Percentiles rank a stretch among this genome's conserved stretches.
Evolutionary conservation across 2,797 vertebrate genomes (phyloP).

Genomic region (Rhadinocentrus ornatus): DNA sequence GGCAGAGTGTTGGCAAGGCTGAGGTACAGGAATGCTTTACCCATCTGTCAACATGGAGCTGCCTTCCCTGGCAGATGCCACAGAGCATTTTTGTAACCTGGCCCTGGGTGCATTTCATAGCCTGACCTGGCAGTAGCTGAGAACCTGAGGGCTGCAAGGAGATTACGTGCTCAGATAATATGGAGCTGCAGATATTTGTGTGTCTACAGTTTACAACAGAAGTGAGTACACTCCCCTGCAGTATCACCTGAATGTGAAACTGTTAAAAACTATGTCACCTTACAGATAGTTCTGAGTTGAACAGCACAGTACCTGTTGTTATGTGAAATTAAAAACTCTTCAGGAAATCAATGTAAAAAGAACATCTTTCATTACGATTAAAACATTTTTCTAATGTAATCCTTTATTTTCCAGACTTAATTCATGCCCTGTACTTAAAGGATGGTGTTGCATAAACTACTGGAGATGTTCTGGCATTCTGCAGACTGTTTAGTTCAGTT

Average conservation of each 20-base stretch:
- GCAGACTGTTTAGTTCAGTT: not conserved
- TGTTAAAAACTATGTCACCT: not conserved
- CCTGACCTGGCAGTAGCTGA: conserved; percentile 65
- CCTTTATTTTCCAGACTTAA: not conserved
- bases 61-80: conserved; percentile 80
- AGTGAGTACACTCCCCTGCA: conserved; percentile 1
- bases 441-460: not conserved
- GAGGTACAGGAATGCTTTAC: conserved; percentile 82
- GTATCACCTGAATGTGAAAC: conserved; percentile 2
- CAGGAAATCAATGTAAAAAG: not conserved
- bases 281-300: not conserved
- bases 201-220: conserved; percentile 14
- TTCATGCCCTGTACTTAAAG: not conserved
- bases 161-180: conserved; percentile 53
- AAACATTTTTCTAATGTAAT: not conserved
- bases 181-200: conserved; percentile 43
- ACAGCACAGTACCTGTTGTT: not conserved
- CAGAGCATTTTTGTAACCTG: conserved; percentile 83
- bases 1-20: conserved; percentile 75
- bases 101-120: conserved; percentile 79
- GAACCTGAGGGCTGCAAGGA: conserved; percentile 39
- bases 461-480: not conserved
- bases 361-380: not conserved
- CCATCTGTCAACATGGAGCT: conserved; percentile 82
- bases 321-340: not conserved